Percentiles rank a stretch among this genome's conserved stretches.
phyloP scores from a whole-genome alignment of 1,140 invertebrate genomes.

The Leptoteleia sp. region DNA sequence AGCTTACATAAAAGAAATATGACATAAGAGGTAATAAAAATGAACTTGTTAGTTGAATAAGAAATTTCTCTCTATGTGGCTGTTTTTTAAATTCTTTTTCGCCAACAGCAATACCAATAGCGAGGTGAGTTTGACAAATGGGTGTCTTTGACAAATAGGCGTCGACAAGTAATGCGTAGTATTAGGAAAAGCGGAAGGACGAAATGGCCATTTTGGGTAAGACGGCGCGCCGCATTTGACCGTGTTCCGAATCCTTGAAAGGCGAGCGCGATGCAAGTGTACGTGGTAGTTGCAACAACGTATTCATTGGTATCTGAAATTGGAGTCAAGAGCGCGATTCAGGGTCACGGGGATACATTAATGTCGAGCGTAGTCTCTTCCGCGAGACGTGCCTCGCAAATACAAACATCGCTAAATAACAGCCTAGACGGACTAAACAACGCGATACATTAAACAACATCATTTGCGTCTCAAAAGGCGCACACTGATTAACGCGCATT shows the following conservation, averaged over 20 bases:
- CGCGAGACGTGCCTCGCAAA: conserved; percentile 27
- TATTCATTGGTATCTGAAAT: conserved; percentile 52
- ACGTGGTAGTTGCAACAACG: conserved; percentile 32
- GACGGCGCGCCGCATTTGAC: conserved; percentile 11
- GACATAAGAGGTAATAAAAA: no score
- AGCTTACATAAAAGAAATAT: no score
- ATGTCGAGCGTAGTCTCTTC: conserved; percentile 28
- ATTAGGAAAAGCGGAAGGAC: conserved; percentile 52
- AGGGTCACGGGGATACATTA: conserved; percentile 34
- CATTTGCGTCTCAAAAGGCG: conserved; percentile 11
- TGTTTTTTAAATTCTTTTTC: no score
- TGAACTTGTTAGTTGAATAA: no score
- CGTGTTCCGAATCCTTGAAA: conserved; percentile 58
- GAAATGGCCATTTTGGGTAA: conserved; percentile 48
- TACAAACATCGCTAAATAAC: conserved; percentile 43
- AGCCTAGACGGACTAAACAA: conserved; percentile 16
- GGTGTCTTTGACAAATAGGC: no score
- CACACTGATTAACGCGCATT: background rate
- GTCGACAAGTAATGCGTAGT: no score
- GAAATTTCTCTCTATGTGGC: no score
- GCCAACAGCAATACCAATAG: no score
- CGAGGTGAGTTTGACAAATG: no score
- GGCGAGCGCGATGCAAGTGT: conserved; percentile 24
- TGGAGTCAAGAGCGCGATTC: conserved; percentile 54
- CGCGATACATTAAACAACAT: conserved; percentile 25